Evolutionary conservation across 2,113 vertebrate genomes (phyloP).

Genomic region (Amia ocellicauda): DNA sequence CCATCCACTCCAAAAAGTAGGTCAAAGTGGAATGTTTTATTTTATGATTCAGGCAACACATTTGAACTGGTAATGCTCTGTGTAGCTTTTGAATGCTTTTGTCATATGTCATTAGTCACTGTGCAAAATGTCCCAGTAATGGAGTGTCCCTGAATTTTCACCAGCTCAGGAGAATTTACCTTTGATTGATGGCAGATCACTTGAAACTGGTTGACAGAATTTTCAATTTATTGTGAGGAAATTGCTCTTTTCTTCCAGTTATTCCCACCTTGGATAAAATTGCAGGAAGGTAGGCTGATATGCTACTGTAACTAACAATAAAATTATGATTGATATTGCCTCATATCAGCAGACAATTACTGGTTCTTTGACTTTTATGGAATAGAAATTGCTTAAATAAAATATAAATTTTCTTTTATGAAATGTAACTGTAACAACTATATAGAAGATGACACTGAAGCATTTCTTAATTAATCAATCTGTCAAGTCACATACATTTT

Average conservation of each 20-base stretch:
- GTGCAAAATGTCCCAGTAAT: slow-evolving; percentile 78
- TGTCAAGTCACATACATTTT: slow-evolving; percentile 46
- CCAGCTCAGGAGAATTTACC: slow-evolving; percentile 79
- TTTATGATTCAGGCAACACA: slow-evolving; percentile 62
- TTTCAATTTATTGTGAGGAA: slow-evolving; percentile 86
- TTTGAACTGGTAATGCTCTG: slow-evolving; percentile 64
- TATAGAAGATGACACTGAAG: slow-evolving; percentile 35
- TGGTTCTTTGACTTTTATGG: slow-evolving; percentile 54
- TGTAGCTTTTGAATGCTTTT: slow-evolving; percentile 83
- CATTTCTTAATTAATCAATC: slow-evolving; percentile 65
- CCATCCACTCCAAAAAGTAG: not conserved
- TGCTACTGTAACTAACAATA: slow-evolving; percentile 54
- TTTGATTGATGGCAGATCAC: slow-evolving; percentile 90
- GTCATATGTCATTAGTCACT: slow-evolving; percentile 85
- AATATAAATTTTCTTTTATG: slow-evolving; percentile 53
- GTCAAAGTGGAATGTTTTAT: slow-evolving; percentile 40
- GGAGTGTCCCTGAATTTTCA: slow-evolving; percentile 76
- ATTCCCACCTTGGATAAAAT: slow-evolving; percentile 68
- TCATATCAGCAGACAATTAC: slow-evolving; percentile 54
- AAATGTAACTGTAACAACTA: slow-evolving; percentile 50
- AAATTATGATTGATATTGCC: slow-evolving; percentile 63
- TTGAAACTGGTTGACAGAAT: slow-evolving; percentile 84
- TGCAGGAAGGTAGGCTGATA: slow-evolving; percentile 38
- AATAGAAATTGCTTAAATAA: slow-evolving; percentile 44
- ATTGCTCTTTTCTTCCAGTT: slow-evolving; percentile 83